phyloP scores from a whole-genome alignment of 2,797 vertebrate genomes.

The Rhodeus uyekii region DNA sequence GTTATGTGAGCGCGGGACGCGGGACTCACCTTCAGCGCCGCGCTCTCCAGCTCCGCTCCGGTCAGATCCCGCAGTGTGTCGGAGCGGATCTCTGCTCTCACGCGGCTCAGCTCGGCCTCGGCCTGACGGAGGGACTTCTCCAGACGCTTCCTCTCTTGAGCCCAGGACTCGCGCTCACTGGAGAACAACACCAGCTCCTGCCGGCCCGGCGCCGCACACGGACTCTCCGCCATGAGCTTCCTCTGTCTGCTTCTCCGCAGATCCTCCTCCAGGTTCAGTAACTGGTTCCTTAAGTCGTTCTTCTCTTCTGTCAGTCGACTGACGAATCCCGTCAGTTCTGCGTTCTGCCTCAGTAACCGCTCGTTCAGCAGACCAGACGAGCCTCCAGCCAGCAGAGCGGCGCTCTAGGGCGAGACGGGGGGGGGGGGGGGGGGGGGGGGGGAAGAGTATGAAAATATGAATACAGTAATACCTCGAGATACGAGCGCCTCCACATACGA shows the following conservation, averaged over 20 bases:
- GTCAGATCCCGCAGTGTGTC: constrained; percentile 80
- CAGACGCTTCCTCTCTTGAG: constrained; percentile 79
- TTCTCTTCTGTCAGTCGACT: constrained; percentile 94
- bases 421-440: no score
- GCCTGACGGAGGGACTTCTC: constrained; percentile 85
- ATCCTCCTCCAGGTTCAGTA: constrained; percentile 88
- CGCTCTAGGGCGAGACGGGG: no score
- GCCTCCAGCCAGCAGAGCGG: constrained; percentile 68
- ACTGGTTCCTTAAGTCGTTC: constrained; percentile 88
- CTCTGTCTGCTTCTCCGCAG: constrained; percentile 73
- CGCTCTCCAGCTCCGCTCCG: constrained; percentile 82
- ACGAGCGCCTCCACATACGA: no score
- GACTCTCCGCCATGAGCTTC: neutral
- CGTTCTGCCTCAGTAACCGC: constrained; percentile 91
- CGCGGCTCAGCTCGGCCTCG: constrained; percentile 82
- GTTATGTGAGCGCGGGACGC: no score
- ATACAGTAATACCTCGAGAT: no score
- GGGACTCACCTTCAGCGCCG: constrained; percentile 89
- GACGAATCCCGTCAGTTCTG: constrained; percentile 92
- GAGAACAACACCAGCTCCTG: constrained; percentile 74
- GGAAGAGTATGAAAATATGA: no score
- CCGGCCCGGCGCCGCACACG: no score
- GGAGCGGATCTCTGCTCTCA: constrained; percentile 83
- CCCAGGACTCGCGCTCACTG: constrained; percentile 87
- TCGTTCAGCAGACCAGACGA: constrained; percentile 83